Evolutionary conservation across 2,113 vertebrate genomes (phyloP).

Genomic region (Embiotoca jacksoni): DNA sequence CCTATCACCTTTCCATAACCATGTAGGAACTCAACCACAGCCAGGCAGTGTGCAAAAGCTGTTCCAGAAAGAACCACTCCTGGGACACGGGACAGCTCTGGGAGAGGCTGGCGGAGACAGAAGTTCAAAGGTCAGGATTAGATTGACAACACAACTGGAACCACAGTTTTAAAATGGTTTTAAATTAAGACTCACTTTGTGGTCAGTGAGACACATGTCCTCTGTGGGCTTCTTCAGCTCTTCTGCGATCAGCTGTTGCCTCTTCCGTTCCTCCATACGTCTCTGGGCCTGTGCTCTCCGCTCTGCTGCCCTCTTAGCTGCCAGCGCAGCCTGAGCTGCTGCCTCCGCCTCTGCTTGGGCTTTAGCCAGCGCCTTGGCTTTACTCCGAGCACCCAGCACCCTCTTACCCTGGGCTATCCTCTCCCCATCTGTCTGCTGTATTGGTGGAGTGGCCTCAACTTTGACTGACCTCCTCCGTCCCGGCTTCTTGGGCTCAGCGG

Average conservation of each 20-base stretch:
- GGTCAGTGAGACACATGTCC: slow-evolving; percentile 96
- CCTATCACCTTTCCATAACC: slow-evolving; percentile 93
- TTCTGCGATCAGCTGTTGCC: slow-evolving; percentile 93
- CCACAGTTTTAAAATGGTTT: background rate
- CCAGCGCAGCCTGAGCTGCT: slow-evolving; percentile 75
- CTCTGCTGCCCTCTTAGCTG: slow-evolving; percentile 86
- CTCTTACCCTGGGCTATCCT: slow-evolving; percentile 76
- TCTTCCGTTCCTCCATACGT: slow-evolving; percentile 90
- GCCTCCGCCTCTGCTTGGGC: slow-evolving; percentile 86
- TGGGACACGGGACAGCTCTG: slow-evolving; percentile 89
- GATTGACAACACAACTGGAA: background rate
- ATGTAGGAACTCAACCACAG: slow-evolving; percentile 93
- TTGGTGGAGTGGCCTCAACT: slow-evolving; percentile 36
- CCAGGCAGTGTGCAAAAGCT: slow-evolving; percentile 92
- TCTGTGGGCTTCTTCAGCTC: slow-evolving; percentile 97
- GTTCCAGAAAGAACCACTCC: slow-evolving; percentile 90
- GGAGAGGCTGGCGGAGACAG: slow-evolving; percentile 85
- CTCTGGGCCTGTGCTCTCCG: slow-evolving; percentile 86
- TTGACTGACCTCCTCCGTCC: slow-evolving; percentile 78
- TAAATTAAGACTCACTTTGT: slow-evolving; percentile 84
- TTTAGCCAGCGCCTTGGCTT: slow-evolving; percentile 88
- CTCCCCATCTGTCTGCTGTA: slow-evolving; percentile 72
- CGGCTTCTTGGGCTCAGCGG: slow-evolving; percentile 74
- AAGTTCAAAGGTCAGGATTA: slow-evolving; percentile 14
- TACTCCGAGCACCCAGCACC: slow-evolving; percentile 83